Evolutionary conservation across 92 coral and sea anemone species (phyloP).

Genomic region (Metridium senile): DNA sequence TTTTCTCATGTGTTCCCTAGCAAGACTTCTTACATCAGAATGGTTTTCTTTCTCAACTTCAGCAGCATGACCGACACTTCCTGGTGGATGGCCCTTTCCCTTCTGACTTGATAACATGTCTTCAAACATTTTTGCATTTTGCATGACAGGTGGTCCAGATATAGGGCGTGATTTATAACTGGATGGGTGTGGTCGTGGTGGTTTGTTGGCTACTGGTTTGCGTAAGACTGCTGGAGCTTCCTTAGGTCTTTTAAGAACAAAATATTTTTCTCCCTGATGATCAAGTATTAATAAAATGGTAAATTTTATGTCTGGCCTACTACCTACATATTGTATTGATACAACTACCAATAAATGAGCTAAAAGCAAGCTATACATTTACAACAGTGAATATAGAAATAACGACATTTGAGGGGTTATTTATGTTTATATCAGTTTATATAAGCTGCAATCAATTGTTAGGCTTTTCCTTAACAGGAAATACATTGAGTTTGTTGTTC

Average conservation of each 20-base stretch:
- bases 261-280: conserved; percentile 92
- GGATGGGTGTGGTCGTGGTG: conserved; percentile 31
- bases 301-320: background rate
- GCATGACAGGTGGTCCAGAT: conserved; percentile 79
- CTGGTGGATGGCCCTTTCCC: conserved; percentile 35
- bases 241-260: conserved; percentile 90
- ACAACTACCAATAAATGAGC: too few species aligned
- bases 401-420: too few species aligned
- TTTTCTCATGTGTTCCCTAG: conserved; percentile 29
- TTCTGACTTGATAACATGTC: conserved; percentile 48
- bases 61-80: conserved; percentile 7
- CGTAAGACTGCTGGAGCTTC: conserved; percentile 93
- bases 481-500: too few species aligned
- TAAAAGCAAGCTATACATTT: too few species aligned
- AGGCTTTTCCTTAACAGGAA: too few species aligned
- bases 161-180: conserved; percentile 71
- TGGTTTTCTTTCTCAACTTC: conserved; percentile 76
- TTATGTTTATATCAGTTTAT: too few species aligned
- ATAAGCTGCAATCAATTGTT: too few species aligned
- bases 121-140: conserved; percentile 63
- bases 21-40: conserved; percentile 41
- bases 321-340: background rate
- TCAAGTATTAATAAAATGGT: background rate
- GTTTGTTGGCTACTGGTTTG: conserved; percentile 66
- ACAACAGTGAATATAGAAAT: too few species aligned